These are phyloP conservation scores for Papilio gigon DNA, from an alignment of 2,888 invertebrate species.

Conservation along the genomic window DNA sequence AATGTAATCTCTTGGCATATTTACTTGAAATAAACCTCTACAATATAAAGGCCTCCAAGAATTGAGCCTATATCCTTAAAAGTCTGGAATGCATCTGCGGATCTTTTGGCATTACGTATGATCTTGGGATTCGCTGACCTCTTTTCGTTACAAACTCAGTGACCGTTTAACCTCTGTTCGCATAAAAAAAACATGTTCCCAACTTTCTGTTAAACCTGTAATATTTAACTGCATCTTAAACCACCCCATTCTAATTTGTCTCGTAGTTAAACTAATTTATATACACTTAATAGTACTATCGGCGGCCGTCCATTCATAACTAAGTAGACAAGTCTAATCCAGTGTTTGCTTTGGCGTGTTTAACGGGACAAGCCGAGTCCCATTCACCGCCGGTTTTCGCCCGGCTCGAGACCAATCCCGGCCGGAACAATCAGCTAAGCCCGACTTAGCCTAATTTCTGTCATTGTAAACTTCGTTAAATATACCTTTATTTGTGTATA, in stretches of 20 bases:
- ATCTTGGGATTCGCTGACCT: too few species aligned
- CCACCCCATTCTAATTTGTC: not conserved
- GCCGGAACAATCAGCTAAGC: conserved; percentile 16
- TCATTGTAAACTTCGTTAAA: conserved; percentile 23
- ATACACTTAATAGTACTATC: conserved; percentile 4
- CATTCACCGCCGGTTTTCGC: conserved; percentile 25
- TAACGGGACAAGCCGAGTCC: conserved; percentile 12
- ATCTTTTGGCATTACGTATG: too few species aligned
- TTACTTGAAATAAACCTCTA: too few species aligned
- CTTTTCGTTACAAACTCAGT: too few species aligned
- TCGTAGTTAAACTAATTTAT: conserved; percentile 5
- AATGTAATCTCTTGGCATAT: too few species aligned
- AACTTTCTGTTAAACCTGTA: not conserved
- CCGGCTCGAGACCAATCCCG: not conserved
- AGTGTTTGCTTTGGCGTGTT: conserved; percentile 18
- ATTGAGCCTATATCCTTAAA: too few species aligned
- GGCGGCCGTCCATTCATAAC: conserved; percentile 2
- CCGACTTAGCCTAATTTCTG: conserved; percentile 28
- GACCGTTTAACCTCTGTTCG: too few species aligned
- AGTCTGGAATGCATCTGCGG: too few species aligned
- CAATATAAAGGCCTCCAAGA: too few species aligned
- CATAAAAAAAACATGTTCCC: too few species aligned
- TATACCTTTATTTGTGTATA: conserved; percentile 9
- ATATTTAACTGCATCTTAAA: not conserved
- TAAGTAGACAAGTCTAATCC: conserved; percentile 28